phyloP scores from a whole-genome alignment of 2,888 invertebrate species.

The Dorcus hopei region DNA sequence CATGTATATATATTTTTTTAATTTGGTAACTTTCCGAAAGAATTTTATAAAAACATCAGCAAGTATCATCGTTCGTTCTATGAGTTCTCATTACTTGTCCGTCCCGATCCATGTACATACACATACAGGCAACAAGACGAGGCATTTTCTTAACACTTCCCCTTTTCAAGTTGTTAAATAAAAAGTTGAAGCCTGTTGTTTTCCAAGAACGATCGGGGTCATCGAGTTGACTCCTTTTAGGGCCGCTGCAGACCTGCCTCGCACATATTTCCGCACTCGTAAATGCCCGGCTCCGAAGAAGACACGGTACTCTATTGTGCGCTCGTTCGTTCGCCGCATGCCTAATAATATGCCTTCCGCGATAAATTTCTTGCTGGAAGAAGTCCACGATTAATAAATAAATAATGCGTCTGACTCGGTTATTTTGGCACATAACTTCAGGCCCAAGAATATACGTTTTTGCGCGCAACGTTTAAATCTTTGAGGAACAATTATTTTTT shows the following conservation, averaged over 20 bases:
- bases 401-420: no score
- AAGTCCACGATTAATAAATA: no score
- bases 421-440: no score
- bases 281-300: constrained; percentile 15
- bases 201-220: constrained; percentile 34
- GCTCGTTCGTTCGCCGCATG: not conserved
- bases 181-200: constrained; percentile 33
- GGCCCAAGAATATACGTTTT: no score
- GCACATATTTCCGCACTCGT: constrained; percentile 28
- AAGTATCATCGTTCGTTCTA: not conserved
- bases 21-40: no score
- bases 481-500: no score
- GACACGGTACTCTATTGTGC: constrained; percentile 18
- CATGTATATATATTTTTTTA: no score
- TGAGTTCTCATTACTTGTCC: constrained; percentile 11
- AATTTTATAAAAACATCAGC: no score
- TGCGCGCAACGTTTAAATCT: no score
- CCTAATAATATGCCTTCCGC: no score
- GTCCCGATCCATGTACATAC: not conserved
- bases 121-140: constrained; percentile 12
- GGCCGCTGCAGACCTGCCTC: constrained; percentile 29
- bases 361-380: no score
- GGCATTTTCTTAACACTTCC: constrained; percentile 30
- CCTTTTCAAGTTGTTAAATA: constrained; percentile 26
- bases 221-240: constrained; percentile 33